A percentile compares a stretch with the other conserved stretches of the same genome.
Evolutionary conservation across 2,888 invertebrate genomes (phyloP).

Genomic region (Chrysolina haemoptera): DNA sequence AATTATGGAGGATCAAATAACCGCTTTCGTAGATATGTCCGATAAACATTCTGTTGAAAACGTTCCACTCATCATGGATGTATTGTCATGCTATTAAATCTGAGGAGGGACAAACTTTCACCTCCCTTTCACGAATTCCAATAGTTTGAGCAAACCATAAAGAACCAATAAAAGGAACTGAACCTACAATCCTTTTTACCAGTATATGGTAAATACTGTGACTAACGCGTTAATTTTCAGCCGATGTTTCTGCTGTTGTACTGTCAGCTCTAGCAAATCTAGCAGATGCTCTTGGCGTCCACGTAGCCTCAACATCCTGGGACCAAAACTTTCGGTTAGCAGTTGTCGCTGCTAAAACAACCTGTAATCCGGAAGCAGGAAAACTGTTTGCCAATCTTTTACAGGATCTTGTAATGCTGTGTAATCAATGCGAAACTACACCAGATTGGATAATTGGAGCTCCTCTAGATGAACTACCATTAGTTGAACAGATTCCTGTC

Average conservation of each 20-base stretch:
- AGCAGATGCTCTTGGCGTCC: constrained; percentile 84
- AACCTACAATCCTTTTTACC: too few relatives aligned
- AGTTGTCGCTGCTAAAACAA: constrained; percentile 70
- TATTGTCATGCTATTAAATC: too few relatives aligned
- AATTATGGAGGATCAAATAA: too few relatives aligned
- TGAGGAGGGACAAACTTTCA: too few relatives aligned
- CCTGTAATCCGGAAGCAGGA: constrained; percentile 63
- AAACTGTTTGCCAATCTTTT: constrained; percentile 76
- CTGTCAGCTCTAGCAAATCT: constrained; percentile 81
- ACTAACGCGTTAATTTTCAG: constrained; percentile 39
- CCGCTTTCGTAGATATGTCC: too few relatives aligned
- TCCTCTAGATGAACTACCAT: constrained; percentile 82
- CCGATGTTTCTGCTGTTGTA: constrained; percentile 76
- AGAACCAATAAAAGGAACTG: too few relatives aligned
- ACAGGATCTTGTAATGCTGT: constrained; percentile 79
- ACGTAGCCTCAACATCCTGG: constrained; percentile 86
- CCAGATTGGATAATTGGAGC: constrained; percentile 81
- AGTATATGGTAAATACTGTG: too few relatives aligned
- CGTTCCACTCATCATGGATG: too few relatives aligned
- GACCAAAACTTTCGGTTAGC: constrained; percentile 77
- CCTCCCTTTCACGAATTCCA: too few relatives aligned
- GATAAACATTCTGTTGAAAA: too few relatives aligned
- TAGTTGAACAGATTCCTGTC: constrained; percentile 88
- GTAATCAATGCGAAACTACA: constrained; percentile 83
- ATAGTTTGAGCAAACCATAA: too few relatives aligned